phyloP scores from a whole-genome alignment of 2,797 vertebrate species.

The Discoglossus pictus region DNA sequence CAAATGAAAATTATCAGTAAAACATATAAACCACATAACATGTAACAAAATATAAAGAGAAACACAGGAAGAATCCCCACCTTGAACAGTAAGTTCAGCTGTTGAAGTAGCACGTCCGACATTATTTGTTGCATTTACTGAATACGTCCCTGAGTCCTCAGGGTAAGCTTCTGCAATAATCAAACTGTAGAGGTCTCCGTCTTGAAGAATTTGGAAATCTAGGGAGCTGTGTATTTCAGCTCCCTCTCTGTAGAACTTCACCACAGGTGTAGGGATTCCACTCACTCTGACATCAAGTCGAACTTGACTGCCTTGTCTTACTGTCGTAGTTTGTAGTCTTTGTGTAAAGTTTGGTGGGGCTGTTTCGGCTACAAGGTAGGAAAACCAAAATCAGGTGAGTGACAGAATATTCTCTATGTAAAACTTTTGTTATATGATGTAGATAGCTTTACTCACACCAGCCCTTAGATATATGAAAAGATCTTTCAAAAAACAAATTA shows the following conservation, averaged over 20 bases:
- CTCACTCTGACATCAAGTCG: constrained; percentile 90
- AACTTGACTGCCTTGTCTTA: constrained; percentile 95
- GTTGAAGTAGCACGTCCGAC: constrained; percentile 96
- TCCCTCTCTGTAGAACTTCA: constrained; percentile 97
- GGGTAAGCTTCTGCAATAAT: constrained; percentile 95
- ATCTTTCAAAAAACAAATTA: too few species aligned
- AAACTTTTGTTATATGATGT: too few species aligned
- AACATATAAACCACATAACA: too few species aligned
- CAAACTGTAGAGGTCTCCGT: constrained; percentile 94
- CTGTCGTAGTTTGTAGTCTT: constrained; percentile 92
- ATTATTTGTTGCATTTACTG: constrained; percentile 91
- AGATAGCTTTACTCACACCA: too few species aligned
- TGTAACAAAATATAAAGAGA: not conserved
- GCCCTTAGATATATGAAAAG: too few species aligned
- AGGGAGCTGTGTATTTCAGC: constrained; percentile 97
- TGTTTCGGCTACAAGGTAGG: constrained; percentile 79
- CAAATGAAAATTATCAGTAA: too few species aligned
- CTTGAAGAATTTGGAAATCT: constrained; percentile 95
- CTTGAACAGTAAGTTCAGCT: constrained; percentile 91
- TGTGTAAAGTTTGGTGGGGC: constrained; percentile 93
- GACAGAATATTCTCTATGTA: too few species aligned
- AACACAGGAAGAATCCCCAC: constrained; percentile 58
- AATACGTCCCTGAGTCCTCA: constrained; percentile 96
- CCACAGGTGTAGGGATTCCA: constrained; percentile 95
- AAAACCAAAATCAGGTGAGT: too few species aligned